A percentile compares a stretch with the other conserved stretches of the same genome.
Evolutionary conservation across 2,888 invertebrate genomes (phyloP).

Genomic region (Drosophila demipolita): DNA sequence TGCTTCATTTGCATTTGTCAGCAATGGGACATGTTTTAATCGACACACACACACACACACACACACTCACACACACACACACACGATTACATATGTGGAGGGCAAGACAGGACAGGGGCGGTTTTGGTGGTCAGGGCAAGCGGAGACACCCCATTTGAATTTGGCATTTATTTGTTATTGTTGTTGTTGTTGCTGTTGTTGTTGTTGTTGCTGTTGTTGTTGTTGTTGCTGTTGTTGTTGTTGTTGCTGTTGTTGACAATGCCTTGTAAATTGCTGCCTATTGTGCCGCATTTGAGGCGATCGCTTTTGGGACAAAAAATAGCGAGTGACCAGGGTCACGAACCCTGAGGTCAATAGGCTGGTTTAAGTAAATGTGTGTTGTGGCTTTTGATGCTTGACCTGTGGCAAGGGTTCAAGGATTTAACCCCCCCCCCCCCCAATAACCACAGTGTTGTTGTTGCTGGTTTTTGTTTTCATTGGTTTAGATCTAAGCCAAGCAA

Average conservation of each 20-base stretch:
- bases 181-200: no score
- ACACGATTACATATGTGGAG: background rate
- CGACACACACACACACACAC: constrained; percentile 40
- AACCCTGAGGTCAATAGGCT: constrained; percentile 47
- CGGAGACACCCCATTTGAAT: constrained; percentile 27
- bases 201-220: no score
- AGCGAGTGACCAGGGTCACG: constrained; percentile 14
- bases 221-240: background rate
- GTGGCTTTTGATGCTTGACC: constrained; percentile 35
- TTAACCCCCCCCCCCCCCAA: background rate
- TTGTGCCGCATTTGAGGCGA: constrained; percentile 70
- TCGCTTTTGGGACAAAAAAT: constrained; percentile 71
- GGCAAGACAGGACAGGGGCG: constrained; percentile 10
- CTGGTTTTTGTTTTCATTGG: background rate
- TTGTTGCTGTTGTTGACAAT: constrained; percentile 55
- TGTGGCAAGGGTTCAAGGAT: constrained; percentile 23
- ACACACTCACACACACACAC: constrained; percentile 10
- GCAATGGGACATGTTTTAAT: constrained; percentile 65
- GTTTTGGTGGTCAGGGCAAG: constrained; percentile 27
- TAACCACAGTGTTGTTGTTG: background rate
- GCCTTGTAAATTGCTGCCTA: constrained; percentile 65
- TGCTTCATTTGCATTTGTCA: constrained; percentile 66
- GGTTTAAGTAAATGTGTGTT: constrained; percentile 18
- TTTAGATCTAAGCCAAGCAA: constrained; percentile 18
- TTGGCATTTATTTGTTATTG: constrained; percentile 1